Evolutionary conservation across 2,797 vertebrate genomes (phyloP).

Genomic region (Botia kubotai): DNA sequence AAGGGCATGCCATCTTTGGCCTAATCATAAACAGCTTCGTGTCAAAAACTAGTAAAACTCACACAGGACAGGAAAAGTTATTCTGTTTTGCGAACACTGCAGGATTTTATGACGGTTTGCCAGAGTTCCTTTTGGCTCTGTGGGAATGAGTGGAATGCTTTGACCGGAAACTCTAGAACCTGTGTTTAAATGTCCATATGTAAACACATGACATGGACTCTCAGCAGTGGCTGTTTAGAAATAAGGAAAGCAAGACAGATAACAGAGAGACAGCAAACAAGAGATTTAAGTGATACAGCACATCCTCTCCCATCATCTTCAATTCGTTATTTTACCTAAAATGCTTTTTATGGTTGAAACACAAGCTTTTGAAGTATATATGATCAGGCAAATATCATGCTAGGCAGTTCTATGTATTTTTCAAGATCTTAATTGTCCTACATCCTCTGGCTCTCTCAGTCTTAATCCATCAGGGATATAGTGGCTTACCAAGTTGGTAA

Average conservation of each 20-base stretch:
- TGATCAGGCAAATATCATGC: too few relatives aligned
- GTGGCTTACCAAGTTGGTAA: constrained; percentile 91
- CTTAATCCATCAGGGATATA: not conserved
- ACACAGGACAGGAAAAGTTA: constrained; percentile 42
- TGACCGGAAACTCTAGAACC: constrained; percentile 11
- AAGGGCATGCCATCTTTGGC: constrained; percentile 31
- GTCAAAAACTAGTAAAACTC: constrained; percentile 37
- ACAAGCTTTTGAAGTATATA: not conserved
- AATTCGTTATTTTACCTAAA: not conserved
- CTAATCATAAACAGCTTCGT: constrained; percentile 22
- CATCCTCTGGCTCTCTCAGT: not conserved
- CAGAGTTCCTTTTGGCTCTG: constrained; percentile 10
- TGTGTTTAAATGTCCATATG: constrained; percentile 22
- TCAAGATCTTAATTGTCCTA: not conserved
- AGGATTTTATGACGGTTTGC: constrained; percentile 14
- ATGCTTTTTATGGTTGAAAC: not conserved
- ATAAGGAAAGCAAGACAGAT: constrained; percentile 18
- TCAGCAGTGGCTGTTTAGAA: not conserved
- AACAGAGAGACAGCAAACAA: constrained; percentile 11
- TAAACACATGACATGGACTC: constrained; percentile 18
- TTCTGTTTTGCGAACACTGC: constrained; percentile 47
- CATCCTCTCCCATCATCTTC: not conserved
- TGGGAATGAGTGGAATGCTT: constrained; percentile 28
- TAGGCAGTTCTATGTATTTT: not conserved
- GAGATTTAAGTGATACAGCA: not conserved